These are phyloP conservation scores for Epiblema foenella DNA, from an alignment of 2,888 invertebrate genomes.

Conservation along the genomic window DNA sequence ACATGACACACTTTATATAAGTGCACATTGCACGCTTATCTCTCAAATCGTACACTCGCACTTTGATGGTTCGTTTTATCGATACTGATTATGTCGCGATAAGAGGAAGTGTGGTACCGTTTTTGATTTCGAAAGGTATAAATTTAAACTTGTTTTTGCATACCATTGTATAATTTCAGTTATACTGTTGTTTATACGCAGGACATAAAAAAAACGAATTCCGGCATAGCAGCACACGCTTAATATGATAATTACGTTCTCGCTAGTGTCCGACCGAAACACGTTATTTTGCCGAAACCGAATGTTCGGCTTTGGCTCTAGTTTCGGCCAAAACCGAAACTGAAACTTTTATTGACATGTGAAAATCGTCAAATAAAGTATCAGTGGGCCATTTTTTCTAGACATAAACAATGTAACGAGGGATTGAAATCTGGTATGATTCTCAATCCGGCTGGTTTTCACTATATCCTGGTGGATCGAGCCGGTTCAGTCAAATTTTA, in stretches of 20 bases:
- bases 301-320: no score
- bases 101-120: conserved; percentile 55
- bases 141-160: conserved; percentile 32
- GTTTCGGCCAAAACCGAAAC: no score
- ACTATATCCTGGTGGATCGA: no score
- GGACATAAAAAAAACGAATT: conserved; percentile 27
- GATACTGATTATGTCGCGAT: conserved; percentile 60
- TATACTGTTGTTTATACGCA: not conserved
- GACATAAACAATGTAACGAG: no score
- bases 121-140: conserved; percentile 54
- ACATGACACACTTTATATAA: conserved; percentile 44
- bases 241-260: conserved; percentile 38
- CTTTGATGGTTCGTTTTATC: conserved; percentile 62
- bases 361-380: no score
- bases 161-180: not conserved
- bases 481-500: no score
- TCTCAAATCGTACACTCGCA: conserved; percentile 56
- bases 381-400: no score
- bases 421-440: no score
- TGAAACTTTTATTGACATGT: no score
- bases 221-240: conserved; percentile 12
- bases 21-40: conserved; percentile 52
- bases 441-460: no score
- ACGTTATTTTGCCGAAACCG: no score
- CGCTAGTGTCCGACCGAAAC: no score